Conservation (phyloP, 2,797 vertebrate species). For the Tangara arthus region DNA sequence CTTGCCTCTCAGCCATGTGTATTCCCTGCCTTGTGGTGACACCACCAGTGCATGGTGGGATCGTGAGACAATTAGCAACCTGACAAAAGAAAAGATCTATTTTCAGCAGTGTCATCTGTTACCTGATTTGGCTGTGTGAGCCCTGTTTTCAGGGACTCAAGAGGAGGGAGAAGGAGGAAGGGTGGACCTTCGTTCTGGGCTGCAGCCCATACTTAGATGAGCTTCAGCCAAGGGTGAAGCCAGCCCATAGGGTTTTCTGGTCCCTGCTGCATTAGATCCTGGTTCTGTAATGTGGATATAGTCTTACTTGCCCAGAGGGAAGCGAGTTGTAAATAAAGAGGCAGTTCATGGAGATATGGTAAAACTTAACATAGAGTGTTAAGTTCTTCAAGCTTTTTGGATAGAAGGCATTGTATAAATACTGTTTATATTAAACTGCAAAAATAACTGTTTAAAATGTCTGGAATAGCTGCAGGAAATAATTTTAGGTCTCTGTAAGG, state of each 20-base stretch:
- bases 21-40: background rate
- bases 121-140: background rate
- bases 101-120: background rate
- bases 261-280: background rate
- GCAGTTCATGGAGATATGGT: background rate
- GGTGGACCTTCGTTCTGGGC: background rate
- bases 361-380: background rate
- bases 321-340: slow-evolving; percentile 6
- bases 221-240: slow-evolving; percentile 14
- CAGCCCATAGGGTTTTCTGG: background rate
- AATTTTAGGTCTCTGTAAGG: slow-evolving; percentile 9
- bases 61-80: background rate
- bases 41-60: background rate
- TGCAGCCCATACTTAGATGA: background rate
- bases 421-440: slow-evolving; percentile 10
- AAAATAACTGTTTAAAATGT: slow-evolving; percentile 24
- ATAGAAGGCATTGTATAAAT: background rate
- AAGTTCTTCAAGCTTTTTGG: slow-evolving; percentile 30
- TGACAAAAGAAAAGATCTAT: background rate
- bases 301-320: slow-evolving; percentile 4
- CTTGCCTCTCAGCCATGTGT: background rate
- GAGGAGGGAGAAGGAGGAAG: background rate
- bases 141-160: background rate
- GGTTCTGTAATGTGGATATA: background rate
- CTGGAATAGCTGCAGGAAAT: slow-evolving; percentile 35